Percentiles rank a stretch among this genome's conserved stretches.
These are phyloP conservation scores for Trachythela sp. DNA, from an alignment of 64 coral and sea anemone genomes.

Conservation along the genomic window DNA sequence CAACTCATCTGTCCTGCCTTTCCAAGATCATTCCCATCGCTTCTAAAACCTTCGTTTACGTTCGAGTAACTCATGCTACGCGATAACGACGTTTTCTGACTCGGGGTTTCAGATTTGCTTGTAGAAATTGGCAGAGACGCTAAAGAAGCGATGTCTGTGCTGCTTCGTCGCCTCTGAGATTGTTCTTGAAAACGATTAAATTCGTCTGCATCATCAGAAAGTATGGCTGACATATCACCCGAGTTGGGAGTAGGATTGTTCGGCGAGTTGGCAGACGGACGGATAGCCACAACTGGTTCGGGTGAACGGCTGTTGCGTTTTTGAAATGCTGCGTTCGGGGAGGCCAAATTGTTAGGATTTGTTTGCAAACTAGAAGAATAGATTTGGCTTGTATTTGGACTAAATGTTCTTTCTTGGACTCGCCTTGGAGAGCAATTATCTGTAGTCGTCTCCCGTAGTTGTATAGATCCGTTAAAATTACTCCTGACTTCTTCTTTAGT, in stretches of 20 bases:
- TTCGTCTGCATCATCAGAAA: neutral
- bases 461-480: too few species aligned
- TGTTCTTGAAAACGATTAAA: neutral
- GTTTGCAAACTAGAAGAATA: too few species aligned
- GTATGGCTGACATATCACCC: neutral
- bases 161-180: neutral
- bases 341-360: too few species aligned
- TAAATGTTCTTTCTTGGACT: too few species aligned
- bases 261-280: neutral
- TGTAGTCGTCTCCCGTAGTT: too few species aligned
- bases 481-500: too few species aligned
- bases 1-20: neutral
- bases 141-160: neutral
- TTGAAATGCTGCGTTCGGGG: too few species aligned
- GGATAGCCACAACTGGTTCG: neutral
- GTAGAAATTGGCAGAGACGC: neutral
- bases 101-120: neutral
- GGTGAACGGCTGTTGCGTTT: neutral
- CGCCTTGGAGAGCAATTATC: too few species aligned
- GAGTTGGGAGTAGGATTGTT: neutral
- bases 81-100: neutral
- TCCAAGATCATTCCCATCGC: neutral
- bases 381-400: too few species aligned
- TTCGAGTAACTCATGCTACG: neutral
- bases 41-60: neutral